Conservation (phyloP, 1,140 invertebrate genomes). For the Orius insidiosus region DNA sequence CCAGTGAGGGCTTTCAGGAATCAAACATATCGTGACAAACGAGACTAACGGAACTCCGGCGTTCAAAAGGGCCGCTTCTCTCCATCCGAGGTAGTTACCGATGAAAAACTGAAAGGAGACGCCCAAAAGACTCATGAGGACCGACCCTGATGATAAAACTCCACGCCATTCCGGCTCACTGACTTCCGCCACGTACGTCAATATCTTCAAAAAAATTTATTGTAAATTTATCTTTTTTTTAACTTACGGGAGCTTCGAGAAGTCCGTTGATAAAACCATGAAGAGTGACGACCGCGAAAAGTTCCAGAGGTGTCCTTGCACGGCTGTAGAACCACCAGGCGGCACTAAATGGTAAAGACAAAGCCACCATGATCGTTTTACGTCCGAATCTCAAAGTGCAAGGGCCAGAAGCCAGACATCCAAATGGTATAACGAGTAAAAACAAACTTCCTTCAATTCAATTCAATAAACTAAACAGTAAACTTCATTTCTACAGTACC, state of each 20-base stretch:
- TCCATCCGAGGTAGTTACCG: slow-evolving; percentile 48
- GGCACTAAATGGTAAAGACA: slow-evolving; percentile 46
- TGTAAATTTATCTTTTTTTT: background rate
- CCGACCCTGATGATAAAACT: slow-evolving; percentile 49
- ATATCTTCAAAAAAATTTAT: slow-evolving; percentile 30
- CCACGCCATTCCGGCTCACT: slow-evolving; percentile 58
- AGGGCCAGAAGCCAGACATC: slow-evolving; percentile 47
- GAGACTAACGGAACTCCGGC: slow-evolving; percentile 44
- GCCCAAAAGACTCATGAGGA: slow-evolving; percentile 51
- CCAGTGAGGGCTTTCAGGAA: slow-evolving; percentile 66
- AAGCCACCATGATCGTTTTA: slow-evolving; percentile 42
- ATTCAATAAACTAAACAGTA: no score
- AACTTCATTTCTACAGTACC: slow-evolving; percentile 12
- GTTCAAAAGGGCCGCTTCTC: slow-evolving; percentile 46
- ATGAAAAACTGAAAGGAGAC: slow-evolving; percentile 40
- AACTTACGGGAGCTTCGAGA: slow-evolving; percentile 43
- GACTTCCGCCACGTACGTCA: slow-evolving; percentile 65
- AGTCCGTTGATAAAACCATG: slow-evolving; percentile 52
- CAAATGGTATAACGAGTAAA: slow-evolving; percentile 51
- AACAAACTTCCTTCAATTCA: slow-evolving; percentile 46
- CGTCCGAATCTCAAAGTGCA: slow-evolving; percentile 45
- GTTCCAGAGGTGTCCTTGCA: slow-evolving; percentile 33
- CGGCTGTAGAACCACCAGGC: slow-evolving; percentile 52
- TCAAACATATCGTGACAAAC: slow-evolving; percentile 41
- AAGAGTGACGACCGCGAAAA: slow-evolving; percentile 45